Percentiles rank a stretch among this genome's conserved stretches.
Evolutionary conservation across 2,888 invertebrate species (phyloP).

Genomic region (Kuschelorhynchus macadamiae): DNA sequence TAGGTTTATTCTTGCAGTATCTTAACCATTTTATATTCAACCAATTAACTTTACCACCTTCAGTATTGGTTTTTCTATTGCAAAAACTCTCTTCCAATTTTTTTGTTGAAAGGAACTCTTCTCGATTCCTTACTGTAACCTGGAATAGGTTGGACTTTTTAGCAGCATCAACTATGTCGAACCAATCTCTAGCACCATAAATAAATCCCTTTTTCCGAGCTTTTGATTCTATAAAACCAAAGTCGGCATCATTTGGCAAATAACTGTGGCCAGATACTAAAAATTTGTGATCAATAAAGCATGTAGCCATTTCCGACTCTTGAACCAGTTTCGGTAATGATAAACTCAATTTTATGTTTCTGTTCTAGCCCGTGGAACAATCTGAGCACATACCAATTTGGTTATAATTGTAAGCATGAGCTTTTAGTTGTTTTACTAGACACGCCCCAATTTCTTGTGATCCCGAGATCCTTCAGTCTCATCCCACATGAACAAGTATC

Average conservation of each 20-base stretch:
- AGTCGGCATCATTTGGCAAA: conserved; percentile 35
- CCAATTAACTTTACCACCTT: no score
- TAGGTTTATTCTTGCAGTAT: no score
- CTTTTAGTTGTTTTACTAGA: conserved; percentile 6
- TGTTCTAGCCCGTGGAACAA: conserved; percentile 30
- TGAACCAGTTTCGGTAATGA: conserved; percentile 1
- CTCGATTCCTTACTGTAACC: conserved; percentile 10
- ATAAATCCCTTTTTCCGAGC: conserved; percentile 15
- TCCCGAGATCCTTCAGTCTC: conserved; percentile 3
- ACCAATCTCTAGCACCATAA: conserved; percentile 15
- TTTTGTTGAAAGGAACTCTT: conserved; percentile 6
- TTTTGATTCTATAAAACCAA: conserved; percentile 9
- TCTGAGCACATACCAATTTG: conserved; percentile 6
- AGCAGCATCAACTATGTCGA: conserved; percentile 13
- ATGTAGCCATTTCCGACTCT: conserved; percentile 11
- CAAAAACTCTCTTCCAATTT: no score
- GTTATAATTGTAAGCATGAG: not conserved
- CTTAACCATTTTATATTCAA: no score
- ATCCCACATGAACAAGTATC: conserved; percentile 3
- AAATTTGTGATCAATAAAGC: conserved; percentile 30
- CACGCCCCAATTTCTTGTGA: conserved; percentile 6
- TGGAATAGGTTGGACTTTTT: conserved; percentile 7
- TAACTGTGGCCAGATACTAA: conserved; percentile 22
- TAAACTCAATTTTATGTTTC: conserved; percentile 8
- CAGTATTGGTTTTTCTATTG: no score